Percentiles rank a stretch among this genome's conserved stretches.
Conservation (phyloP, 2,888 invertebrate species). For the Thysanoteuthis rhombus region DNA sequence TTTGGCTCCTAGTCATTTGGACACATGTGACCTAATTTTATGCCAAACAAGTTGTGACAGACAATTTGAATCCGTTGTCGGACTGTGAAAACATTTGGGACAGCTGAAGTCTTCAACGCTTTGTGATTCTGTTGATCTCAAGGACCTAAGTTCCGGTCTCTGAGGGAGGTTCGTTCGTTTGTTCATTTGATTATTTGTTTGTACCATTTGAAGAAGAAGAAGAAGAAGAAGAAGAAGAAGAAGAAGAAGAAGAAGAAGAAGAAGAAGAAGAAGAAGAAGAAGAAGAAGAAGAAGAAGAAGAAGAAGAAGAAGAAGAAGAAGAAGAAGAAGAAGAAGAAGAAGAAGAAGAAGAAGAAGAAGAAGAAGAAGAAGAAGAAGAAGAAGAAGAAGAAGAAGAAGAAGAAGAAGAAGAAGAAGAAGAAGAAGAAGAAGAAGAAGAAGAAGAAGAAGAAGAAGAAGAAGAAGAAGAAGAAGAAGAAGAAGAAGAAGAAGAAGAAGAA, state of each 20-base stretch:
- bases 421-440: too few relatives aligned
- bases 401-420: too few relatives aligned
- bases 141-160: neutral
- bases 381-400: too few relatives aligned
- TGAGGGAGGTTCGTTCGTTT: neutral
- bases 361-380: neutral
- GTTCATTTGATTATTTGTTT: neutral
- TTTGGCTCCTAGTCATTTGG: neutral
- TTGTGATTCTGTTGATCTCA: neutral
- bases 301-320: neutral
- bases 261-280: neutral
- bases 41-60: neutral
- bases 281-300: neutral
- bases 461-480: too few relatives aligned
- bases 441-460: too few relatives aligned
- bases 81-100: neutral
- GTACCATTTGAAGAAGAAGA: neutral
- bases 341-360: neutral
- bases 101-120: neutral
- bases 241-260: neutral
- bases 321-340: neutral
- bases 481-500: too few relatives aligned
- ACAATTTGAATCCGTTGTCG: neutral
- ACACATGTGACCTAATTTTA: neutral
- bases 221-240: neutral